Evolutionary conservation across 2,888 invertebrate genomes (phyloP).

Genomic region (Noctua fimbriata): DNA sequence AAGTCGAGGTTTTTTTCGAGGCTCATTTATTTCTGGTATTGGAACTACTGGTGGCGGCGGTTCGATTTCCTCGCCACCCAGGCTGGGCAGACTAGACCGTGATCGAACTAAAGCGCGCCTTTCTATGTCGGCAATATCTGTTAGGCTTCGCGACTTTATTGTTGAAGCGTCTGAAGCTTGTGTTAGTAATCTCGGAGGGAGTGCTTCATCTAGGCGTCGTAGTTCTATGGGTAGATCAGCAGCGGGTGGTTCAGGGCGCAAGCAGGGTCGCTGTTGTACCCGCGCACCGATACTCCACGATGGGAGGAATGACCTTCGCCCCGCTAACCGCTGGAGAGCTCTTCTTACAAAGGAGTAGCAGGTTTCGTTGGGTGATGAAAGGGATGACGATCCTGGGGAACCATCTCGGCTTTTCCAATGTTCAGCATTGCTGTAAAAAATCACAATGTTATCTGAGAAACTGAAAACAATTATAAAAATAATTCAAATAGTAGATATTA

Average conservation of each 20-base stretch:
- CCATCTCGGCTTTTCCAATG: constrained; percentile 89
- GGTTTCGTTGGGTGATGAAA: constrained; percentile 97
- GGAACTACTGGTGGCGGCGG: constrained; percentile 75
- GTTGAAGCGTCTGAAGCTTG: constrained; percentile 90
- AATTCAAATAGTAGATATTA: background rate
- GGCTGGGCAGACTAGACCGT: constrained; percentile 93
- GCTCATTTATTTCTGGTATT: constrained; percentile 83
- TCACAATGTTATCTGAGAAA: constrained; percentile 24
- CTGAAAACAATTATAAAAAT: background rate
- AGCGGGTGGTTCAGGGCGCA: constrained; percentile 93
- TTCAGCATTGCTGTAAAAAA: constrained; percentile 79
- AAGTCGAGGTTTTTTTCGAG: constrained; percentile 92
- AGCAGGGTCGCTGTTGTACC: constrained; percentile 85
- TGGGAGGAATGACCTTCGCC: constrained; percentile 93
- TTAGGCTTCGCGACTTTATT: constrained; percentile 95
- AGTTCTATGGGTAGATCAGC: constrained; percentile 97
- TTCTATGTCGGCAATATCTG: constrained; percentile 94
- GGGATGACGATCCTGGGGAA: constrained; percentile 95
- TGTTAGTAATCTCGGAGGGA: constrained; percentile 86
- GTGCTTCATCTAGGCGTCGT: constrained; percentile 92
- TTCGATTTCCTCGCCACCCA: constrained; percentile 86
- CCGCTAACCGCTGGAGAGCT: constrained; percentile 96
- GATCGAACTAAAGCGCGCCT: constrained; percentile 93
- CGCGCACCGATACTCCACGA: constrained; percentile 92
- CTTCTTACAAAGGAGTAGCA: constrained; percentile 98